Conservation (phyloP, 2,888 invertebrate genomes). For the Apodemia mormo region DNA sequence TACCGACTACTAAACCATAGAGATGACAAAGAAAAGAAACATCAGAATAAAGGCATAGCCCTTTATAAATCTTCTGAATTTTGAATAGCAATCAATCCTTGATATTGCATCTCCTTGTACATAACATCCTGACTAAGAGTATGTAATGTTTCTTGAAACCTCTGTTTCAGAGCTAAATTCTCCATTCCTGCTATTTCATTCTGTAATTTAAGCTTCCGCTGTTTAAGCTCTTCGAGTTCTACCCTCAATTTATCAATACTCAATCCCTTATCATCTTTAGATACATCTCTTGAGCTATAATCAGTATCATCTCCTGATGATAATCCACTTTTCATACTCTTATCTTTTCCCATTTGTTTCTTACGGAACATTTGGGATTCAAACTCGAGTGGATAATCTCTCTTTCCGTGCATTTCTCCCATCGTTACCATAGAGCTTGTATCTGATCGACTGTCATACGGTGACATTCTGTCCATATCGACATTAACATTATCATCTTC, state of each 20-base stretch:
- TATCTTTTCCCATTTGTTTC: constrained; percentile 8
- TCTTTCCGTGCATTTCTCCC: constrained; percentile 32
- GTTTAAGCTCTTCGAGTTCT: constrained; percentile 89
- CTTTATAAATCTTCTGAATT: constrained; percentile 22
- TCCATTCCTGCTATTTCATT: constrained; percentile 92
- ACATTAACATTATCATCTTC: constrained; percentile 90
- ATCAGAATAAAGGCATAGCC: too few species aligned
- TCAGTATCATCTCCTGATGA: constrained; percentile 25
- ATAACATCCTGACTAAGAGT: constrained; percentile 89
- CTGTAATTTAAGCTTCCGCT: constrained; percentile 89
- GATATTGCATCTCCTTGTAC: constrained; percentile 87
- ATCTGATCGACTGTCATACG: constrained; percentile 85
- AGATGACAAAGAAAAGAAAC: too few species aligned
- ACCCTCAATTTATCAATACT: constrained; percentile 87
- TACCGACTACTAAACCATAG: too few species aligned
- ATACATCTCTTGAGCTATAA: constrained; percentile 38
- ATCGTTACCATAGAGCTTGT: constrained; percentile 46
- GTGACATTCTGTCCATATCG: constrained; percentile 90
- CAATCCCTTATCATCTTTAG: constrained; percentile 76
- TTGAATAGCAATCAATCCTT: constrained; percentile 34
- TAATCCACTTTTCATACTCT: constrained; percentile 6
- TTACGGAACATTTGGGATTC: constrained; percentile 59
- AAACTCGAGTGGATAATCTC: constrained; percentile 56
- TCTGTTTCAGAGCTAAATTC: constrained; percentile 91
- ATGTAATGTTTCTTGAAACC: constrained; percentile 91